A percentile compares a stretch with the other conserved stretches of the same genome.
These are phyloP conservation scores for Diuraphis noxia DNA, from an alignment of 1,140 invertebrate genomes.

Conservation along the genomic window DNA sequence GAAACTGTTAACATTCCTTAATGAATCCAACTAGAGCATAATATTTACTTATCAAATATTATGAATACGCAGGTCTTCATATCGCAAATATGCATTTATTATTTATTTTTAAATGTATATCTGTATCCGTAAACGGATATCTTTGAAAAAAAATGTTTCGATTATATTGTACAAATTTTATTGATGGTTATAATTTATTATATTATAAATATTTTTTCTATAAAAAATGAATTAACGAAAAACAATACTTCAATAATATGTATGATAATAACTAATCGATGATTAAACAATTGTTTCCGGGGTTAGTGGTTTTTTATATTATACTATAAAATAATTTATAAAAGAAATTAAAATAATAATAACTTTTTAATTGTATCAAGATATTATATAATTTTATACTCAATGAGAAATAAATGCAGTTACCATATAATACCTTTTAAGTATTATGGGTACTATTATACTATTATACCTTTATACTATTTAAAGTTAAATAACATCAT, in stretches of 20 bases:
- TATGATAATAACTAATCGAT: not conserved
- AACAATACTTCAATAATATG: not conserved
- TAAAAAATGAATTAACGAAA: not conserved
- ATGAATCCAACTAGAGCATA: not conserved
- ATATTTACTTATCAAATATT: not conserved
- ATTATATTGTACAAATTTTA: not conserved
- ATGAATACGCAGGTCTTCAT: not conserved
- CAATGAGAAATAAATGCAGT: not conserved
- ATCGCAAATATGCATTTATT: slow-evolving; percentile 30
- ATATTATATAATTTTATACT: not conserved
- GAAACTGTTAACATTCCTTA: slow-evolving; percentile 33
- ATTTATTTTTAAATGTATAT: not conserved
- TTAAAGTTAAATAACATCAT: not conserved
- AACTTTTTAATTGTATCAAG: not conserved
- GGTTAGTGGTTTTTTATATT: not conserved
- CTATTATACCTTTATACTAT: not conserved
- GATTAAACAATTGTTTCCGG: not conserved
- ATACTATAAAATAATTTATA: not conserved
- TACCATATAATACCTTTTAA: no score
- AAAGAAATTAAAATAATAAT: not conserved
- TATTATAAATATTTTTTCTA: not conserved
- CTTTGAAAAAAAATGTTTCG: slow-evolving; percentile 1
- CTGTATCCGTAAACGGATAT: slow-evolving; percentile 5
- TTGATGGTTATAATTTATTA: not conserved
- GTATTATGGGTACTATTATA: no score